Percentiles rank a stretch among this genome's conserved stretches.
Evolutionary conservation across 1,140 invertebrate species (phyloP).

Genomic region (Megalonaias nervosa): DNA sequence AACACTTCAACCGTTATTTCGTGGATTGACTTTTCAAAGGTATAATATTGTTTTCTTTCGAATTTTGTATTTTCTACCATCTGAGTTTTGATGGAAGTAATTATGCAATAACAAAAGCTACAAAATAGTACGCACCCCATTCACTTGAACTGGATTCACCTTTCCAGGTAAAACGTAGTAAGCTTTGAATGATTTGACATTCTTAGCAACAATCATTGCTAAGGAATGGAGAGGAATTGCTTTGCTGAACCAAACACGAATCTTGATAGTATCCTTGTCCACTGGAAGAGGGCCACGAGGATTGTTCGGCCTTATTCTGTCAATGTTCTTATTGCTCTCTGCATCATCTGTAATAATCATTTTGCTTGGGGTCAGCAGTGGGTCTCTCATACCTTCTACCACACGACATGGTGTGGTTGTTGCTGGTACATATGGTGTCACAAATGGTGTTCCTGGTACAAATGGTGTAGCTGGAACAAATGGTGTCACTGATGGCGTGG

Average conservation of each 20-base stretch:
- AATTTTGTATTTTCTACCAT: too few species aligned
- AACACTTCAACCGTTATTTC: too few species aligned
- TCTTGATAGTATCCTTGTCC: neutral
- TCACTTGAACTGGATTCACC: neutral
- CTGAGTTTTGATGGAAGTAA: too few species aligned
- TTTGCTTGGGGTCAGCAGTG: conserved; percentile 10
- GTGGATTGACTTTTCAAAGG: too few species aligned
- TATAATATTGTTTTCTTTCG: too few species aligned
- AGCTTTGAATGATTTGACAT: conserved; percentile 6
- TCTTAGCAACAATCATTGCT: neutral
- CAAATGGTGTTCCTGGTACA: too few species aligned
- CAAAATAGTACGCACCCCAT: neutral
- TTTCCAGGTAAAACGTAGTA: conserved; percentile 4
- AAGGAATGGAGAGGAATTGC: conserved; percentile 7
- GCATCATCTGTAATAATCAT: conserved; percentile 8
- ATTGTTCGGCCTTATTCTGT: conserved; percentile 15
- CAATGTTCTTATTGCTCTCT: conserved; percentile 6
- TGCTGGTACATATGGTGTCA: too few species aligned
- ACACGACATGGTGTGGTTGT: conserved; percentile 8
- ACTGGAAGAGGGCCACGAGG: neutral
- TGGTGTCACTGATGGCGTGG: too few species aligned
- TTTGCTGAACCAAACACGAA: conserved; percentile 3
- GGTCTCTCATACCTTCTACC: conserved; percentile 21
- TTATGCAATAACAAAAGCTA: too few species aligned
- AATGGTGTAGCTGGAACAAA: too few species aligned